Percentiles rank a stretch among this genome's conserved stretches.
phyloP scores from a whole-genome alignment of 2,113 vertebrate species.

The Aviceda subcristata region DNA sequence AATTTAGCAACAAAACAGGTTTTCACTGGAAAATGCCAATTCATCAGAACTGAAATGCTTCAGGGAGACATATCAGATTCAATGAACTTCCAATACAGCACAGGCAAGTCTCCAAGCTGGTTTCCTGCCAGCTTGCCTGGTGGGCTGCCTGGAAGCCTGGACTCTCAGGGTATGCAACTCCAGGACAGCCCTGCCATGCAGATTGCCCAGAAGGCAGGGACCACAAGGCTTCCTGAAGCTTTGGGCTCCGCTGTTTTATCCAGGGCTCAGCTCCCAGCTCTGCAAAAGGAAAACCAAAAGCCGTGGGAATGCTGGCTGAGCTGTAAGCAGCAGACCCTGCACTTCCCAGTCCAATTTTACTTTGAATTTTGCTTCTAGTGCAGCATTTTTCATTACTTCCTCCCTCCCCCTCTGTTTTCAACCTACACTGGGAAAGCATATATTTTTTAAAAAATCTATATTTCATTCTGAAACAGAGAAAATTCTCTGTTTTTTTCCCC shows the following conservation, averaged over 20 bases:
- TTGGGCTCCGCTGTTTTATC: background rate
- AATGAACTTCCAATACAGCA: conserved; percentile 33
- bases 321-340: background rate
- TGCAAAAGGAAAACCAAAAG: conserved; percentile 11
- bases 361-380: background rate
- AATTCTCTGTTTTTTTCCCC: background rate
- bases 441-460: background rate
- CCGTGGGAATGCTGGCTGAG: background rate
- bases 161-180: background rate
- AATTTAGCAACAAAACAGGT: conserved; percentile 39
- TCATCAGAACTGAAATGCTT: conserved; percentile 44
- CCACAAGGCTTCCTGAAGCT: conserved; percentile 13
- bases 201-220: background rate
- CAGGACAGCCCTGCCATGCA: background rate
- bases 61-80: background rate
- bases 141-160: conserved; percentile 46
- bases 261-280: background rate
- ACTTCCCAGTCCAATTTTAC: background rate
- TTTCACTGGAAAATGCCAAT: conserved; percentile 49
- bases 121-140: conserved; percentile 33
- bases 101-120: conserved; percentile 29
- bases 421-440: background rate
- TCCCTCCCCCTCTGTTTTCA: background rate
- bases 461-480: conserved; percentile 1
- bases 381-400: background rate